Evolutionary conservation across 1,140 invertebrate species (phyloP), one percentile per base, ranked within the genome.

Genomic region (Zelostemma sp.): DNA sequence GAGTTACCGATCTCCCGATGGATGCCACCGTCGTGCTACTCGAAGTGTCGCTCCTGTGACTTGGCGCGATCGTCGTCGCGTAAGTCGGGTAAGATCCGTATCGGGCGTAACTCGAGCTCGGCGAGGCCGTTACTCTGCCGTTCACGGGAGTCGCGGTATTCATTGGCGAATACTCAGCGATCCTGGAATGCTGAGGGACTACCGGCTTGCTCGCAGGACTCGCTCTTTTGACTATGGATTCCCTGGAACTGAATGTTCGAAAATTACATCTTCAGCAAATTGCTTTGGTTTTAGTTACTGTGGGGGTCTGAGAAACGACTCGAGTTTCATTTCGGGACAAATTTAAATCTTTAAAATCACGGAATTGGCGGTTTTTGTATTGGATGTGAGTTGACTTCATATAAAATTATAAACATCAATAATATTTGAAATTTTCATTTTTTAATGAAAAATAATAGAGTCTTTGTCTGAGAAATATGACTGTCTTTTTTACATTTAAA

Each of bases 1-100:
- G 49, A 16, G 16, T 16, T 1, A 16, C 8, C 6, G 40, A 15
- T 12, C 40, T 9, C 8, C 73, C 73, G 8, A 82, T 73, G 0
- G 80, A 82, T 4, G 80, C 81, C 1, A 81, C 80, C 1, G 77
- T 80, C n/a, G 76, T 84, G 41, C 66, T 80, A 45, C 79, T 75
- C 55, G 80, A 75, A 33, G 74, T 80, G 53, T 61, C 80, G 0
- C 69, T 59, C 6, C 80, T 79, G 53, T 82, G 80, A 58, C 81
- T 84, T 18, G 82, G 80, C 14, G 81, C 81, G 25, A 81, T 75
- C 0, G 81, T 83, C 1, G 80, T 83, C 6, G 81, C 76, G 46
- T 80, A 82, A 0, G 73, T 59, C 6, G 79, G 54, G 14, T 80
- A 80, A 12, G 56, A 65, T 1, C 47, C 28, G 58, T 78, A 78